These are phyloP conservation scores for Urocynchramus pylzowi DNA, from an alignment of 2,113 vertebrate genomes.

Conservation along the genomic window DNA sequence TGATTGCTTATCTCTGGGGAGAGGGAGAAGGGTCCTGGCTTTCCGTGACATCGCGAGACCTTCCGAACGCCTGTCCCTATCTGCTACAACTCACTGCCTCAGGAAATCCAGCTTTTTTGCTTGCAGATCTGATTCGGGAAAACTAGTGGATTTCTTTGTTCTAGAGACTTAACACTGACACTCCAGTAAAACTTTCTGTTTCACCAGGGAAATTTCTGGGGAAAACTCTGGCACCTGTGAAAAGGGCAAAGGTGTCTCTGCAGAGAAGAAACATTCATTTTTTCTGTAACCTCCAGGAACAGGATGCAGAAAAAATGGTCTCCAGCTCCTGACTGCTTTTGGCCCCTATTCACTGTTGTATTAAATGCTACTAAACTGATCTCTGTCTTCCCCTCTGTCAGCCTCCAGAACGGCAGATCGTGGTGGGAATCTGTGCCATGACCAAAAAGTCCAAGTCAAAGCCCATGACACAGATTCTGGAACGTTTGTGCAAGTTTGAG, in stretches of 20 bases:
- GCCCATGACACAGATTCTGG: conserved; percentile 98
- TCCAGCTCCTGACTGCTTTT: neutral
- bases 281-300: neutral
- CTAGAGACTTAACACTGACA: neutral
- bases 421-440: conserved; percentile 98
- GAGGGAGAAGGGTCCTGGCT: no score
- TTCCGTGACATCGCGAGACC: no score
- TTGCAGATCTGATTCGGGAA: neutral
- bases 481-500: conserved; percentile 95
- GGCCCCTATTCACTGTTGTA: neutral
- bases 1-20: no score
- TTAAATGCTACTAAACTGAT: neutral
- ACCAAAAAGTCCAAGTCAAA: conserved; percentile 99
- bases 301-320: neutral
- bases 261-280: neutral
- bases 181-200: neutral
- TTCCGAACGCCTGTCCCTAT: no score
- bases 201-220: neutral
- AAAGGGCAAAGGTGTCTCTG: neutral
- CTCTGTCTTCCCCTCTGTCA: conserved; percentile 37
- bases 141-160: neutral
- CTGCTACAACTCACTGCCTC: neutral
- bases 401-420: conserved; percentile 92
- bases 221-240: neutral
- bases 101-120: neutral